Evolutionary conservation across 2,888 invertebrate species (phyloP).

Genomic region (Creontiades dilutus): DNA sequence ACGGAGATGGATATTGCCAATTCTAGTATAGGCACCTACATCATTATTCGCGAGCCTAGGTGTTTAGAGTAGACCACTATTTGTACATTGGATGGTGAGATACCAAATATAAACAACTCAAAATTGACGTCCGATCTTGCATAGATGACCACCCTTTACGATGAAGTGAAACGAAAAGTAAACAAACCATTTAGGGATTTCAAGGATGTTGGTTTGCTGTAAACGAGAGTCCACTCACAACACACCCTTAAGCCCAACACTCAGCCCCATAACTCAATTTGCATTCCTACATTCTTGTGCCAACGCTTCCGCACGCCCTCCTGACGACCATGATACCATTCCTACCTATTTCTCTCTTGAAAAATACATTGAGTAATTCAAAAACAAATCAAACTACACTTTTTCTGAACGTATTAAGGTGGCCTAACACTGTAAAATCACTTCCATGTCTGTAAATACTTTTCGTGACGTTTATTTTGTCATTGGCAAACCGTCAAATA

Average conservation of each 20-base stretch:
- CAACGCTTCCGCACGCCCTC: neutral
- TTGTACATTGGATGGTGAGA: no score
- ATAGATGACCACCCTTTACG: no score
- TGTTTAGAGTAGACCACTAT: no score
- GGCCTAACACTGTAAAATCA: constrained; percentile 15
- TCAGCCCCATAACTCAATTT: neutral
- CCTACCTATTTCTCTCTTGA: neutral
- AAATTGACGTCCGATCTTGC: no score
- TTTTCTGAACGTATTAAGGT: neutral
- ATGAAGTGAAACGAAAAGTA: no score
- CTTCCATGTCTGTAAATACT: constrained; percentile 16
- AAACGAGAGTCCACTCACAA: neutral
- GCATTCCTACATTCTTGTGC: neutral
- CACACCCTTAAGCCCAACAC: neutral
- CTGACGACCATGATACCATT: constrained; percentile 7
- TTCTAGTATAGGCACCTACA: no score
- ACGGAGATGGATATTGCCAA: no score
- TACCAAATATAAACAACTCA: no score
- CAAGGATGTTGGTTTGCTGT: neutral
- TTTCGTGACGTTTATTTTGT: neutral
- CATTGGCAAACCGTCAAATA: constrained; percentile 16
- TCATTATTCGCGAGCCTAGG: no score
- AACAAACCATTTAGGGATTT: no score
- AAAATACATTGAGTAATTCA: neutral
- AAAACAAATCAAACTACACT: neutral